Evolutionary conservation across 2,113 vertebrate genomes (phyloP).

Genomic region (Mobula hypostoma): DNA sequence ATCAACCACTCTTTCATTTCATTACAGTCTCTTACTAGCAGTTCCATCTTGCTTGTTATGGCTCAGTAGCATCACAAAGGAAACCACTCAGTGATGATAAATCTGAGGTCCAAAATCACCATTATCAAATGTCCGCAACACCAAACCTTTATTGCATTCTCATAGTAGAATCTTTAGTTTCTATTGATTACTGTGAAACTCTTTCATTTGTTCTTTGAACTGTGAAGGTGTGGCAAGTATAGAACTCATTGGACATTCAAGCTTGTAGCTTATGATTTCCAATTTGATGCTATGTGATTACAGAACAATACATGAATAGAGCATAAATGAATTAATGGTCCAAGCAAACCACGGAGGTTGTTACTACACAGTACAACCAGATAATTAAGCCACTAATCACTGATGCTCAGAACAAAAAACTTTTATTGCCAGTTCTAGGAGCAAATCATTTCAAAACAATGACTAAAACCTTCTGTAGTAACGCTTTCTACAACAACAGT

Average conservation of each 20-base stretch:
- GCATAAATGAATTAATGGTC: not conserved
- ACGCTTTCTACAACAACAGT: not conserved
- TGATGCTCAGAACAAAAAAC: not conserved
- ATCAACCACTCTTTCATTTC: not conserved
- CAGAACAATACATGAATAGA: not conserved
- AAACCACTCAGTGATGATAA: not conserved
- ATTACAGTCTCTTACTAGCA: not conserved
- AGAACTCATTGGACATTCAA: not conserved
- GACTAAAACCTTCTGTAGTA: not conserved
- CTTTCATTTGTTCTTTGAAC: too few species aligned
- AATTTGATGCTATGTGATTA: not conserved
- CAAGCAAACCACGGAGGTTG: not conserved
- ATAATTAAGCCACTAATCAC: too few species aligned
- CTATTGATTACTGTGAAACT: not conserved
- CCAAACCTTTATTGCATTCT: not conserved
- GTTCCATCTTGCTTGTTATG: too few species aligned
- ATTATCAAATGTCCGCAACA: not conserved
- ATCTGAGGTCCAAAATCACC: not conserved
- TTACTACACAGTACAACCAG: not conserved
- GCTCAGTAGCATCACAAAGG: not conserved
- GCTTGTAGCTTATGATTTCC: not conserved
- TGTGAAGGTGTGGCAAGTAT: not conserved
- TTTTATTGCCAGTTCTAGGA: not conserved
- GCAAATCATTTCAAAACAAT: not conserved
- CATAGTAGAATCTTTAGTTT: not conserved